Evolutionary conservation across 2,888 invertebrate genomes (phyloP).

Genomic region (Drosophila helvetica): DNA sequence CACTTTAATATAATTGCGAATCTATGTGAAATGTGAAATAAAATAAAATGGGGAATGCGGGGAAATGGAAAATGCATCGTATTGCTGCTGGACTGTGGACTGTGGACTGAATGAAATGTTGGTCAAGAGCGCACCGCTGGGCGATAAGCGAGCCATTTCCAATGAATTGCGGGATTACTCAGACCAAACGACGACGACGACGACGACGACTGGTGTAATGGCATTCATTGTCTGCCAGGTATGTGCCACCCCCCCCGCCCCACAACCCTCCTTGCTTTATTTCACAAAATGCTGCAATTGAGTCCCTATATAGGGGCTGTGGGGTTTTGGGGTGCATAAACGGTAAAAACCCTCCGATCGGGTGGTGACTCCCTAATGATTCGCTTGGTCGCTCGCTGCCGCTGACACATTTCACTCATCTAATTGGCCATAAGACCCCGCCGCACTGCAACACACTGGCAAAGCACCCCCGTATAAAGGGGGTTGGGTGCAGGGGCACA

Average conservation of each 20-base stretch:
- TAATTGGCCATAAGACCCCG: constrained; percentile 42
- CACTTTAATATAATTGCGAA: constrained; percentile 57
- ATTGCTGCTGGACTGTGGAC: constrained; percentile 28
- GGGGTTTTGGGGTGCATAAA: too few relatives aligned
- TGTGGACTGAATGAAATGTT: constrained; percentile 47
- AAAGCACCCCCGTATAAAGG: neutral
- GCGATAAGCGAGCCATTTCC: constrained; percentile 14
- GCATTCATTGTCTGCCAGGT: constrained; percentile 25
- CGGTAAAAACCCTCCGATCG: constrained; percentile 4
- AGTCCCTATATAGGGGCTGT: neutral
- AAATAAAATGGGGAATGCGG: too few relatives aligned
- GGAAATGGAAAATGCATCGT: constrained; percentile 12
- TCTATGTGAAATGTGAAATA: constrained; percentile 30
- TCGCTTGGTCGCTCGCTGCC: neutral
- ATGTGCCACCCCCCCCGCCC: too few relatives aligned
- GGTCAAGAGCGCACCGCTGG: constrained; percentile 53
- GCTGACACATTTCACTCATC: constrained; percentile 42
- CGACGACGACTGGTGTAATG: constrained; percentile 37
- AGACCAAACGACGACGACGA: neutral
- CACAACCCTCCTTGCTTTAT: too few relatives aligned
- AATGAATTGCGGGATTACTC: constrained; percentile 47
- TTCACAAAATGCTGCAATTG: neutral
- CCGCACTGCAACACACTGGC: neutral
- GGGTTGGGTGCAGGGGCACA: neutral
- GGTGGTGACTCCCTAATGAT: constrained; percentile 5